A percentile compares a stretch with the other conserved stretches of the same genome.
Conservation (phyloP, 2,113 vertebrate genomes). For the Ceuthmochares aereus region DNA sequence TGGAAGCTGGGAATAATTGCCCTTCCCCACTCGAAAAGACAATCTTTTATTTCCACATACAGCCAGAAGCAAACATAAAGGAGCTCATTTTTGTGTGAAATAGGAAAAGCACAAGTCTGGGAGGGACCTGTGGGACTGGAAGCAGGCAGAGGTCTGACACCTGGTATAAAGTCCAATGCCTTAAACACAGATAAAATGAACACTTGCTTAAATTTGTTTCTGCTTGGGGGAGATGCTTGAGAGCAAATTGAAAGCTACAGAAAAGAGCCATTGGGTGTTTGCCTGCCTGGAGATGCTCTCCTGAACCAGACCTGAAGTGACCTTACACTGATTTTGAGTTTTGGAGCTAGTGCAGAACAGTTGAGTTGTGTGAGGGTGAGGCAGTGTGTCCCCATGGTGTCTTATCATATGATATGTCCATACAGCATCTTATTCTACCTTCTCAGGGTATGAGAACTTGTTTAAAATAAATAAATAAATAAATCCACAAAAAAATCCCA, state of each 20-base stretch:
- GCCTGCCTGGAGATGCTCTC: neutral
- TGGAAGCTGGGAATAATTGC: too few relatives aligned
- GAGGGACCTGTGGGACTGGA: neutral
- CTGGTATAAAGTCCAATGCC: neutral
- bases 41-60: neutral
- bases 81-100: neutral
- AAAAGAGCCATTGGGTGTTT: neutral
- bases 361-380: neutral
- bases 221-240: neutral
- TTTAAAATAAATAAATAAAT: neutral
- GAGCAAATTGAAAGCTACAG: neutral
- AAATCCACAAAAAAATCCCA: too few relatives aligned
- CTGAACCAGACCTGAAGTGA: neutral
- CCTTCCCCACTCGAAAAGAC: accelerated
- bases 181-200: neutral
- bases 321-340: accelerated
- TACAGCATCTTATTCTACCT: neutral
- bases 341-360: neutral
- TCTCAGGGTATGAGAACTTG: neutral
- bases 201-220: neutral
- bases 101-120: accelerated
- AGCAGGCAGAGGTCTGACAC: neutral
- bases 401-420: neutral
- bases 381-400: neutral
- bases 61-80: neutral